phyloP scores from a whole-genome alignment of 2,888 invertebrate species.

The Metopia argyrocephala region DNA sequence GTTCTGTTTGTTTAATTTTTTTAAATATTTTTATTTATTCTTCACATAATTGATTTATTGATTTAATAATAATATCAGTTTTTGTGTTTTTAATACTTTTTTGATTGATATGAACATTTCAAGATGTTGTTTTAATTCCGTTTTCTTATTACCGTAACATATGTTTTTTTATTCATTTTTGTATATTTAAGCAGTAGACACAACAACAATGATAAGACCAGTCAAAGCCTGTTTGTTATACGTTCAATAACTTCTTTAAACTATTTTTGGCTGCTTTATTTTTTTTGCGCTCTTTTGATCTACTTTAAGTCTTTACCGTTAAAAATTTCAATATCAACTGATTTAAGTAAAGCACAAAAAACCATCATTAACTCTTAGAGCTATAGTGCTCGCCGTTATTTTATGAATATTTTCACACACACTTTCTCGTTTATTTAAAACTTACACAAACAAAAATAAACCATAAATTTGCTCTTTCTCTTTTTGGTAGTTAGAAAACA shows the following conservation, averaged over 20 bases:
- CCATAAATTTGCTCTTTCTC: slow-evolving; percentile 19
- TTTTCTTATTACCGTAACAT: no score
- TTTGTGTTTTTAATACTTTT: background rate
- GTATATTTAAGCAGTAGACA: no score
- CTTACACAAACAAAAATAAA: background rate
- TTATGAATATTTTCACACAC: background rate
- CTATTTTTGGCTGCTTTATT: background rate
- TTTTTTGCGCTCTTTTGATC: slow-evolving; percentile 9
- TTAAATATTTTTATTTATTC: background rate
- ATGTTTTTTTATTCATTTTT: no score
- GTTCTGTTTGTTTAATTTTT: background rate
- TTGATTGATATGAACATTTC: no score
- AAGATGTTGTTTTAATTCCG: no score
- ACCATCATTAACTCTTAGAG: background rate
- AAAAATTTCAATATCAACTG: slow-evolving; percentile 46
- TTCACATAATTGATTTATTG: background rate
- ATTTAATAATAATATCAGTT: background rate
- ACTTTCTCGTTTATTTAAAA: slow-evolving; percentile 50
- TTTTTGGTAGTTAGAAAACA: background rate
- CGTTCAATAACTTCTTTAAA: no score
- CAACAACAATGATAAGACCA: no score
- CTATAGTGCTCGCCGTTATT: background rate
- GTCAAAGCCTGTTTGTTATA: no score
- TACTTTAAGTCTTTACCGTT: slow-evolving; percentile 46
- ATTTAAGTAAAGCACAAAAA: slow-evolving; percentile 26